Evolutionary conservation across 2,888 invertebrate species (phyloP), one percentile per base, ranked within the genome.

Genomic region (Gortyna flavago): DNA sequence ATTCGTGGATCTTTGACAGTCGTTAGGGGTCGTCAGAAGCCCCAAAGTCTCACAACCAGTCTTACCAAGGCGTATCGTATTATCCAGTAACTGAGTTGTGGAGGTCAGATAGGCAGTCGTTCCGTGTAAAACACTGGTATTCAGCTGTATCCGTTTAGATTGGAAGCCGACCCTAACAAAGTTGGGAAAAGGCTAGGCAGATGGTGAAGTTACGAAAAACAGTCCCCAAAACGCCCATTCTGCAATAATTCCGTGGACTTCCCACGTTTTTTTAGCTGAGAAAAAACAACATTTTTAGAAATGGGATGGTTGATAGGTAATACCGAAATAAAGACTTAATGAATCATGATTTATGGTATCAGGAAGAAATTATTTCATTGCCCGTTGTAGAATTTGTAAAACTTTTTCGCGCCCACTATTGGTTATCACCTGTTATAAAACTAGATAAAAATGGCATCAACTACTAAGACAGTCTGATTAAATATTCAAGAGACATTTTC

Each of bases 401-500:
- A 25, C 3, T 73, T 4, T 25, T 48, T 38, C 1, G 0, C 2
- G 32, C 1, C 18, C 41, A 32, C 59, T 11, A n/a, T n/a, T 9
- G 13, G 9, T 35, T 18, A 32, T 11, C 2, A 62, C 13, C 13
- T 25, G 16, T 67, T 51, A 21, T 0, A 51, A 59, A 68, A 61
- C 21, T 7, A 64, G 2, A 64, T 64, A 44, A 48, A 54, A 29
- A 38, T 38, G 54, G 29, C 13, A 64, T 21, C 51, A 54, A 2
- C 25, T 51, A 70, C 25, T 35, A 64, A 38, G 16, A 78, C 16
- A 29, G 54, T 61, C 35, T 74, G 44, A 32, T 35, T 80, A 66
- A 80, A 61, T 74, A 79, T 80, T 80, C 66, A 62, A 11, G 61
- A 62, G n/a, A 74, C 35, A 38, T 62, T 80, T 80, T 75, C 61